Evolutionary conservation across 2,113 vertebrate species (phyloP).

Genomic region (Ochotona curzoniae): DNA sequence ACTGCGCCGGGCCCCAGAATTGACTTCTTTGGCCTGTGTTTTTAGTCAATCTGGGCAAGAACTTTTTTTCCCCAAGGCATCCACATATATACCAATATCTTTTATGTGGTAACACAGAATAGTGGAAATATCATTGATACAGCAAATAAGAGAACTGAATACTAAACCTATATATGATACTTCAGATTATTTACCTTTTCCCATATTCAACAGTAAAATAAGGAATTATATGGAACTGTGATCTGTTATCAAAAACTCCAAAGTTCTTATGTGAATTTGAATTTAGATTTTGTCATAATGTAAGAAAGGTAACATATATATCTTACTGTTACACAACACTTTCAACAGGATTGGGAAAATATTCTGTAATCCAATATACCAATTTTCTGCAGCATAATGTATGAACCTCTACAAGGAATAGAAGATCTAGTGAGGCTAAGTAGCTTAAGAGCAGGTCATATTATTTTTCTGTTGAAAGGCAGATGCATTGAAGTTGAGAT

Average conservation of each 20-base stretch:
- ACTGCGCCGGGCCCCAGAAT: too few species aligned
- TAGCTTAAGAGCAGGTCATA: not conserved
- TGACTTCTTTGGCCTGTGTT: not conserved
- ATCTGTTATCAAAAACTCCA: not conserved
- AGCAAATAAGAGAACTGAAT: not conserved
- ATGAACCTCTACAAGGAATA: not conserved
- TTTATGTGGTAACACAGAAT: not conserved
- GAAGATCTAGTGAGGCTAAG: not conserved
- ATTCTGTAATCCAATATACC: not conserved
- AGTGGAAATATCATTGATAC: not conserved
- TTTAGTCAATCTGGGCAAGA: not conserved
- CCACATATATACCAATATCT: not conserved
- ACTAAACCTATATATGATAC: not conserved
- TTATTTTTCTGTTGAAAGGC: constrained; percentile 10
- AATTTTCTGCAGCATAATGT: constrained; percentile 26
- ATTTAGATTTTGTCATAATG: constrained; percentile 18
- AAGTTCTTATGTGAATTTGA: not conserved
- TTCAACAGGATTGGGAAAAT: not conserved
- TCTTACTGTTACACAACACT: not conserved
- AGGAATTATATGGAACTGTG: not conserved
- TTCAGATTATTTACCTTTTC: not conserved
- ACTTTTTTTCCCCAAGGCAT: not conserved
- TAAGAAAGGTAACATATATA: not conserved
- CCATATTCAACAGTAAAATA: not conserved
- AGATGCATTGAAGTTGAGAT: not conserved